Evolutionary conservation across 2,888 invertebrate species (phyloP), one percentile per base, ranked within the genome.

Genomic region (Steinernema carpocapsae): DNA sequence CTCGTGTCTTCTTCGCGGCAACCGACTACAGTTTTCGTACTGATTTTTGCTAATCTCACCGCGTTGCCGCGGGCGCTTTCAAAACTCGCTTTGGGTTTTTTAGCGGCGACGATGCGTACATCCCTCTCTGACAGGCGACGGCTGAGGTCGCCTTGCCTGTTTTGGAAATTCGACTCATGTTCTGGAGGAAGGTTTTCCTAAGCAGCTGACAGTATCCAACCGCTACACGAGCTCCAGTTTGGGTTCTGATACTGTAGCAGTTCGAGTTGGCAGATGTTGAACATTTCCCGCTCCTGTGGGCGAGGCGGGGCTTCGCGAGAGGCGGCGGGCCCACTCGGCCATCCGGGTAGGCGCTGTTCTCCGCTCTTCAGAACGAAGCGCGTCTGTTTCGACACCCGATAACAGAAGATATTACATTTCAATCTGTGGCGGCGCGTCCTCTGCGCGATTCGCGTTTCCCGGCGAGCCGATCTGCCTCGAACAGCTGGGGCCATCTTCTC

Each of bases 31-130:
- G 37, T 64, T 48, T 48, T 32, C 64, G 17, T 32, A 17, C 64
- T 29, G 29, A 32, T 32, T 64, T 64, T 26, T 17, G 64, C 64
- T 64, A 64, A 64, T 64, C 64, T 37, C 29, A 32, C 64, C 2
- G 56, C 22, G 64, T 64, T 32, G 64, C 64, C 64, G 64, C 64
- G 64, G 64, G 64, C 64, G 64, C 37, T 64, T 48, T 64, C 32
- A 26, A 64, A 64, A 64, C 64, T 64, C 64, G 64, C 10, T 64
- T 29, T 32, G 64, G 14, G 17, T 64, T 64, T 64, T 56, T 56
- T 37, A 3, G 37, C 10, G 37, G 37, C 37, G 10, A 10, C 37
- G 56, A 4, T 56, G 3, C 32, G 64, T 29, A 32, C 64, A 64
- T 17, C 64, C 14, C n/a, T n/a, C n/a, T n/a, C 48, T 19, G 7